Conservation (phyloP, 2,797 vertebrate species). For the Centroberyx gerrardi region DNA sequence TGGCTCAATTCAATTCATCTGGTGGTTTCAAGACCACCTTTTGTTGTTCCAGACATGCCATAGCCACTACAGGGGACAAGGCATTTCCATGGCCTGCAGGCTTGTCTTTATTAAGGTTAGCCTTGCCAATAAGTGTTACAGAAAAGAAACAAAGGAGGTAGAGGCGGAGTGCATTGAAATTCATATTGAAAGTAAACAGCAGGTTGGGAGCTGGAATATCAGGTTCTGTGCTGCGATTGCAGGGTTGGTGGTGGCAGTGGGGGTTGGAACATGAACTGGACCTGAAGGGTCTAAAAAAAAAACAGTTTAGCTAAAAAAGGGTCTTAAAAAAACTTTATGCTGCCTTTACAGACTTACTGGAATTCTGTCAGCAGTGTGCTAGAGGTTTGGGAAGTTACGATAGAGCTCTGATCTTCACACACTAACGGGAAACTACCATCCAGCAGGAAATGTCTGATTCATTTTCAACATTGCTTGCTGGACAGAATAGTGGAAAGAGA, state of each 20-base stretch:
- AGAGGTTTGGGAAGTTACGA: conserved; percentile 45
- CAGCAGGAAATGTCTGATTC: conserved; percentile 16
- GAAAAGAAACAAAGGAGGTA: conserved; percentile 18
- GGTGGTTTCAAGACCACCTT: not conserved
- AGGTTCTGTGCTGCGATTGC: conserved; percentile 15
- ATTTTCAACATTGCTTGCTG: conserved; percentile 5
- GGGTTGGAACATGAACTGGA: not conserved
- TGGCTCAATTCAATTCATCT: not conserved
- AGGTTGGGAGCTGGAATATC: conserved; percentile 24
- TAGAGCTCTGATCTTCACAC: conserved; percentile 53
- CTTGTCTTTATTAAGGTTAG: conserved; percentile 56
- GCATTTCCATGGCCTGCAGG: conserved; percentile 68
- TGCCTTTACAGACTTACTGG: conserved; percentile 32
- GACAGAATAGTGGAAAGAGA: conserved; percentile 17
- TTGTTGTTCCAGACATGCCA: conserved; percentile 63
- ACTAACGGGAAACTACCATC: conserved; percentile 29
- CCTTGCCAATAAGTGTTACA: conserved; percentile 20
- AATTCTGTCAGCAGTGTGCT: conserved; percentile 63
- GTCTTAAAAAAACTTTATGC: not conserved
- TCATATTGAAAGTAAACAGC: conserved; percentile 21
- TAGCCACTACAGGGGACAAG: conserved; percentile 38
- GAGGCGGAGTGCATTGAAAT: not conserved
- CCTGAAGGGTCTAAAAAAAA: not conserved
- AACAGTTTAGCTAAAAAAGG: not conserved
- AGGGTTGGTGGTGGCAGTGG: not conserved